These are phyloP conservation scores for Spodoptera littoralis DNA, from an alignment of 2,888 invertebrate genomes.

Conservation along the genomic window DNA sequence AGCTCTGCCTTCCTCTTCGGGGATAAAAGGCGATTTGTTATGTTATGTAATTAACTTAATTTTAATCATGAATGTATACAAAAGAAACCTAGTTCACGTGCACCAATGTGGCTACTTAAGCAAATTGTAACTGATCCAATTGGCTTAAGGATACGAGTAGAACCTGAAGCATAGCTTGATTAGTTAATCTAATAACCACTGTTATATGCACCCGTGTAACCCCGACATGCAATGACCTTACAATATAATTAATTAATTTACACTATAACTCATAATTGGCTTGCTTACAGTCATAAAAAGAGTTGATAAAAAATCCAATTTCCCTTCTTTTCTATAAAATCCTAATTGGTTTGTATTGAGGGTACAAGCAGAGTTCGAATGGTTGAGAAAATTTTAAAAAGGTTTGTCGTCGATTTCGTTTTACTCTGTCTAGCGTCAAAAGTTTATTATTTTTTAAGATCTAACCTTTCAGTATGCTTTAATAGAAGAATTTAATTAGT, in stretches of 20 bases:
- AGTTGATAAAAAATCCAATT: not conserved
- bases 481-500: too few species aligned
- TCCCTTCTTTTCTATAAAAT: conserved; percentile 1
- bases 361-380: not conserved
- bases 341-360: conserved; percentile 6
- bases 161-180: conserved; percentile 12
- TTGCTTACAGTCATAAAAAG: conserved; percentile 9
- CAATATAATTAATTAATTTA: conserved; percentile 36
- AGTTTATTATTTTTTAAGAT: not conserved
- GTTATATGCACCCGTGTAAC: conserved; percentile 9
- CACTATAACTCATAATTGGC: conserved; percentile 38
- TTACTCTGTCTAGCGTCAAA: not conserved
- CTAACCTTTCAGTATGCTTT: too few species aligned
- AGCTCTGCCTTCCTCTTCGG: too few species aligned
- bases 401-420: not conserved
- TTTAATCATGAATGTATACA: too few species aligned
- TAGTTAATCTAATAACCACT: conserved; percentile 28
- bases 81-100: too few species aligned
- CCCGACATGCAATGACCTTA: conserved; percentile 30
- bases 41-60: too few species aligned
- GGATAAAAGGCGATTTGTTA: too few species aligned
- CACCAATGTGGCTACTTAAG: not conserved
- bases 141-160: conserved; percentile 1
- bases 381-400: not conserved
- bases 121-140: conserved; percentile 17